Conservation (phyloP, 2,797 vertebrate species). For the Hippocampus kuda region DNA sequence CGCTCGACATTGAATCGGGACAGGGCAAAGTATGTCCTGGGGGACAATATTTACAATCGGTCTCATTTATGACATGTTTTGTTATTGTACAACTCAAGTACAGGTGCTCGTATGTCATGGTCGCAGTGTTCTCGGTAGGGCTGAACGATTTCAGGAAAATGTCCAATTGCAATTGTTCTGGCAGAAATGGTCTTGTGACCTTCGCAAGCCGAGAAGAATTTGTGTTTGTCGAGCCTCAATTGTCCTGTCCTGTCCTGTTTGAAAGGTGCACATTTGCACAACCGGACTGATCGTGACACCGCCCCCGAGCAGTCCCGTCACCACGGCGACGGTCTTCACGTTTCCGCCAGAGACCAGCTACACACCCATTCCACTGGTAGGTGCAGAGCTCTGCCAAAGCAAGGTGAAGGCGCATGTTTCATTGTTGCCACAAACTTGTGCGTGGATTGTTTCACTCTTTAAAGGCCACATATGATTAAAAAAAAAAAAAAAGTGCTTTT, state of each 20-base stretch:
- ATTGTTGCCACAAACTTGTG: neutral
- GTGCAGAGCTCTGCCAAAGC: slow-evolving; percentile 23
- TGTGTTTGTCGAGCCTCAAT: slow-evolving; percentile 19
- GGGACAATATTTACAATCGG: no score
- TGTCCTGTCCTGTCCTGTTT: slow-evolving; percentile 20
- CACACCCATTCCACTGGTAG: slow-evolving; percentile 70
- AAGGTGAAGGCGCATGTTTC: no score
- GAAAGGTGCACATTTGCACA: slow-evolving; percentile 95
- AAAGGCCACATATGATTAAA: no score
- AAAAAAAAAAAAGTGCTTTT: neutral
- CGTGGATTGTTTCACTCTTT: no score
- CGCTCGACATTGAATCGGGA: neutral
- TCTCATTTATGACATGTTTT: no score
- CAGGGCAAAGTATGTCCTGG: neutral
- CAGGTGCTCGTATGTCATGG: no score
- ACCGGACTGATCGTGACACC: slow-evolving; percentile 93
- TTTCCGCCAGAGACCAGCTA: slow-evolving; percentile 86
- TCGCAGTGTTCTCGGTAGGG: no score
- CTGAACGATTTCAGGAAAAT: no score
- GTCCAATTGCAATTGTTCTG: no score
- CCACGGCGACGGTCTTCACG: slow-evolving; percentile 86
- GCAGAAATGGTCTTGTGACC: no score
- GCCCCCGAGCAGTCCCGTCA: slow-evolving; percentile 93
- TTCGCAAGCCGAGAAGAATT: neutral
- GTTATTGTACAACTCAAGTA: no score